Base-by-base conservation (phyloP, 2,797 vertebrate species). In the Lates japonicus region DNA sequence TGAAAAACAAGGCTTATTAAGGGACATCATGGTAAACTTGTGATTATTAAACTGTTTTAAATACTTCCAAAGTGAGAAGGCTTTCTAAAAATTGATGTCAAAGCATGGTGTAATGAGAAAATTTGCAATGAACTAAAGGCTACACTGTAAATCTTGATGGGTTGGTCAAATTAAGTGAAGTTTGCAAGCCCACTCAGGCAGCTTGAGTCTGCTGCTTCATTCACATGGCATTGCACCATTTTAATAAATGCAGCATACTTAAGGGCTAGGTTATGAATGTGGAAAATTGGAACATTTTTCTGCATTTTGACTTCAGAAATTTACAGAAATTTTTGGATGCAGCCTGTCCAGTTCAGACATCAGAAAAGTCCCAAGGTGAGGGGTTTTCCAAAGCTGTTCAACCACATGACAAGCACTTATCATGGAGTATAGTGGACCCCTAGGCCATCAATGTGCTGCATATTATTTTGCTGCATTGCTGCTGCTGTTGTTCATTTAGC, bases 1-100 rank as follows among this genome's bases (percentile, higher is more conserved):
- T 81, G 61, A 55, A 80, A 88, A 86, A 82, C 75, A 74, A 73
- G n/a, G 41, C 54, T 87, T 39, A 75, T 90, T 87, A 87, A 73
- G 69, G 59, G 58, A 55, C 17, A 0, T 52, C 49, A 17, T 31
- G 65, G 41, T 81, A 80, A 87, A 85, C 79, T 83, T 83, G 68
- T 74, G 78, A 65, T 55, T 81, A 59, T 49, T 75, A 81, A 86
- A 85, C 19, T 57, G 49, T 77, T 78, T 85, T 58, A 80, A 86
- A 86, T 80, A 17, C 48, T 75, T 80, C 46, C 79, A 78, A 70
- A 48, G 58, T 64, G 42, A 44, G 37, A 25, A 35, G 1, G 16
- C 14, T 39, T 73, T 74, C 5, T 39, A 14, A 74, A 78, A 60
- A 73, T 51, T 4, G 4, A 25, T 7, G 22, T 70, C 37, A 71